Conservation (phyloP, 2,888 invertebrate genomes). For the Melanchra persicariae region DNA sequence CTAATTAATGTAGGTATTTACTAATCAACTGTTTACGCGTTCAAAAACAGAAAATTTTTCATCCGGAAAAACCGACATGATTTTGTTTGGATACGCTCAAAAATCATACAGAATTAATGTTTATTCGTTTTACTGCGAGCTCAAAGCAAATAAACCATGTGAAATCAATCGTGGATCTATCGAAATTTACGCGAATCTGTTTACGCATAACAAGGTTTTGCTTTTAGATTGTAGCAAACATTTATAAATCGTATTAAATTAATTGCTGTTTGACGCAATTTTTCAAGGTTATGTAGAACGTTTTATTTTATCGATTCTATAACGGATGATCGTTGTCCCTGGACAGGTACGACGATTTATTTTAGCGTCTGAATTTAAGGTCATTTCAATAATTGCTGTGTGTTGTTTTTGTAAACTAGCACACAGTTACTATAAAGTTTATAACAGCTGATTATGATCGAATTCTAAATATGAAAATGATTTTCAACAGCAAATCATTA, state of each 20-base stretch:
- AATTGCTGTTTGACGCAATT: slow-evolving; percentile 12
- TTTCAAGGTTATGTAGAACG: slow-evolving; percentile 4
- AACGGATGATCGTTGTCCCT: neutral
- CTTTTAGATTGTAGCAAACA: slow-evolving; percentile 23
- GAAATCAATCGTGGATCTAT: slow-evolving; percentile 38
- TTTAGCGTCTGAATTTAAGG: neutral
- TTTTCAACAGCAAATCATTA: neutral
- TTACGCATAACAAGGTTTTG: neutral
- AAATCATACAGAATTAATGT: slow-evolving; percentile 43
- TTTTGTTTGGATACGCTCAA: slow-evolving; percentile 32
- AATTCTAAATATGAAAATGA: neutral
- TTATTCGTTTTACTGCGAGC: slow-evolving; percentile 27
- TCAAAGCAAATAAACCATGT: slow-evolving; percentile 49
- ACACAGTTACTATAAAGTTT: neutral
- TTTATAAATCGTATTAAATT: slow-evolving; percentile 24
- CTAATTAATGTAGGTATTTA: too few relatives aligned
- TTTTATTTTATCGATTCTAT: neutral
- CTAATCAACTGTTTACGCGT: slow-evolving; percentile 17
- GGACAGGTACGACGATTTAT: neutral
- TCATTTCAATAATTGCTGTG: neutral
- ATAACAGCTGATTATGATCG: neutral
- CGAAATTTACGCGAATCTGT: slow-evolving; percentile 24
- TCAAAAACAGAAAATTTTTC: slow-evolving; percentile 17
- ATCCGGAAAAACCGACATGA: slow-evolving; percentile 23
- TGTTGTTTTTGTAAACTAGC: neutral